Evolutionary conservation across 1,140 invertebrate species (phyloP).

Genomic region (Aphis craccivora): DNA sequence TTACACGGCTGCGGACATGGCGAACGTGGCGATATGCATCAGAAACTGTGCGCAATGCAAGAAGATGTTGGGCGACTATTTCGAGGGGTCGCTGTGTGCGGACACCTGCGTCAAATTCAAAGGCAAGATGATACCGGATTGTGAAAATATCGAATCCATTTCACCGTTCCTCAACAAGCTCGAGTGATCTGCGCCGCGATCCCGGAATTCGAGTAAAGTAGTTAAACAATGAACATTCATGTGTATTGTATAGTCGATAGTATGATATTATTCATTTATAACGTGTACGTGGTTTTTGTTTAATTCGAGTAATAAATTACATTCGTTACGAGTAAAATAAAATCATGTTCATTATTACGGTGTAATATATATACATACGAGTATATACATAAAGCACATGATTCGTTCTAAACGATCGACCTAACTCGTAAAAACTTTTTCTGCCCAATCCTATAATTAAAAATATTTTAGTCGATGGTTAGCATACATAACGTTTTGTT

Average conservation of each 20-base stretch:
- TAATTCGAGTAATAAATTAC: not conserved
- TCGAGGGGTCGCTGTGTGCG: constrained; percentile 82
- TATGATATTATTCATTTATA: not conserved
- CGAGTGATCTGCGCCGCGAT: constrained; percentile 60
- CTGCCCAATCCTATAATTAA: not conserved
- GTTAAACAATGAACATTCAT: not conserved
- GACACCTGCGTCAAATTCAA: constrained; percentile 82
- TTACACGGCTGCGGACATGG: not conserved
- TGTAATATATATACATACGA: no score
- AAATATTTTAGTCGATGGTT: not conserved
- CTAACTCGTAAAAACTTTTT: not conserved
- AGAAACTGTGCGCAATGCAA: constrained; percentile 88
- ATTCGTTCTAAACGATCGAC: not conserved
- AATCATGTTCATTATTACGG: not conserved
- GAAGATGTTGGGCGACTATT: constrained; percentile 84
- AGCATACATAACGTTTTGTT: not conserved
- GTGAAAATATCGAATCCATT: constrained; percentile 81
- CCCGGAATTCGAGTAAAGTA: not conserved
- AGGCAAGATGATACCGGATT: constrained; percentile 83
- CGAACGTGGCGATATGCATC: constrained; percentile 71
- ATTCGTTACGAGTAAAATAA: not conserved
- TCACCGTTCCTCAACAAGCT: constrained; percentile 78
- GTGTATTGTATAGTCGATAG: not conserved
- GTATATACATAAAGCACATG: not conserved
- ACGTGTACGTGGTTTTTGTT: not conserved